These are phyloP conservation scores for Orientallactaga sibirica DNA, from an alignment of 2,797 vertebrate species.

Conservation along the genomic window DNA sequence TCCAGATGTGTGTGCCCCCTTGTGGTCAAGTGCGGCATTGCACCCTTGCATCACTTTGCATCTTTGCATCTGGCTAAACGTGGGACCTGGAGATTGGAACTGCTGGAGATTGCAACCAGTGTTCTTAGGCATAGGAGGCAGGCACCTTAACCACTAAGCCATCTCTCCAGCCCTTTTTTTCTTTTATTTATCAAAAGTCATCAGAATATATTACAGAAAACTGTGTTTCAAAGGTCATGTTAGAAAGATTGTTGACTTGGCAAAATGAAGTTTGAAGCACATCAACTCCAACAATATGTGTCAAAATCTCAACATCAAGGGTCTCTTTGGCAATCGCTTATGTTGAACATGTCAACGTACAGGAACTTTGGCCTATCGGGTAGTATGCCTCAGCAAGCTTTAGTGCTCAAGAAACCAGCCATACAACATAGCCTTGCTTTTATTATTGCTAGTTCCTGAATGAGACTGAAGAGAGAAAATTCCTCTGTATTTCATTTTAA, in stretches of 20 bases:
- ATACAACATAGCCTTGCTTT: not conserved
- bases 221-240: not conserved
- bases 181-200: not conserved
- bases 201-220: slow-evolving; percentile 30
- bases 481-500: slow-evolving; percentile 16
- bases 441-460: slow-evolving; percentile 5
- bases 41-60: too few species aligned
- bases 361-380: not conserved
- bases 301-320: not conserved
- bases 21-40: too few species aligned
- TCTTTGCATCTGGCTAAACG: too few species aligned
- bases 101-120: too few species aligned
- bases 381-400: not conserved
- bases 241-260: not conserved
- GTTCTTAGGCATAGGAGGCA: too few species aligned
- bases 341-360: not conserved
- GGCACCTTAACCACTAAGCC: too few species aligned
- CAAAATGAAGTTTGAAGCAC: slow-evolving; percentile 14
- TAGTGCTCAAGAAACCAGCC: not conserved
- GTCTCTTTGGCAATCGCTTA: not conserved
- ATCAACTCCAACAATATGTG: slow-evolving; percentile 2
- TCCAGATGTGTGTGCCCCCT: too few species aligned
- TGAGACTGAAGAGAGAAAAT: slow-evolving; percentile 16
- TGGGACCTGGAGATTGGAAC: too few species aligned
- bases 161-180: not conserved